phyloP scores from a whole-genome alignment of 2,113 vertebrate genomes.

The Leptosomus discolor region DNA sequence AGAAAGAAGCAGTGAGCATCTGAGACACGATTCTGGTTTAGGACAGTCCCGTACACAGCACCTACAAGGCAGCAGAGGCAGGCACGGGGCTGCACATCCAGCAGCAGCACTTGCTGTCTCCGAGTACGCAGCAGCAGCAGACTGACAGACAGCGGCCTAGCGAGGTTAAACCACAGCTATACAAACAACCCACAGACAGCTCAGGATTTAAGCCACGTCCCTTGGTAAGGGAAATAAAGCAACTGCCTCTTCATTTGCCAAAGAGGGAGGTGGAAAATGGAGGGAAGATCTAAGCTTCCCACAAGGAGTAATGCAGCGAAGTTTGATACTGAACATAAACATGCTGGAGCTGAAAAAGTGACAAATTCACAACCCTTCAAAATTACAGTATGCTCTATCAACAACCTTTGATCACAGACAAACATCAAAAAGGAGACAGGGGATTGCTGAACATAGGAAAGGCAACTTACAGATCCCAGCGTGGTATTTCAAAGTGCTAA shows the following conservation, averaged over 20 bases:
- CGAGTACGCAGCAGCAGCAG: not conserved
- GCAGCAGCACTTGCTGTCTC: not conserved
- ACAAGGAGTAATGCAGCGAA: not conserved
- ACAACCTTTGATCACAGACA: not conserved
- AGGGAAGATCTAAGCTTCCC: not conserved
- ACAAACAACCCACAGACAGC: not conserved
- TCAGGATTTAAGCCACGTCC: not conserved
- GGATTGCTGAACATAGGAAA: not conserved
- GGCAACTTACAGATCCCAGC: conserved; percentile 79
- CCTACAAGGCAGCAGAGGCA: not conserved
- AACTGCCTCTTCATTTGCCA: not conserved
- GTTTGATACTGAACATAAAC: not conserved
- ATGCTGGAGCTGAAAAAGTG: not conserved
- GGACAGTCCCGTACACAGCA: not conserved
- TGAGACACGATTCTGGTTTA: not conserved
- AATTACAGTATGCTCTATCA: not conserved
- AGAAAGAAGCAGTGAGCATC: not conserved
- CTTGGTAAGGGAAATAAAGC: not conserved
- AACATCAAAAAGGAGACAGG: not conserved
- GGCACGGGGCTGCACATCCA: not conserved
- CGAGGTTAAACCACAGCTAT: not conserved
- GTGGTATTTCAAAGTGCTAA: conserved; percentile 81
- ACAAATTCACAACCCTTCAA: not conserved
- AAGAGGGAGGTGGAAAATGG: not conserved
- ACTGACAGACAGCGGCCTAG: not conserved